Percentiles rank a stretch among this genome's conserved stretches.
Conservation (phyloP, 2,888 invertebrate species). For the Brachyopa scutellaris region DNA sequence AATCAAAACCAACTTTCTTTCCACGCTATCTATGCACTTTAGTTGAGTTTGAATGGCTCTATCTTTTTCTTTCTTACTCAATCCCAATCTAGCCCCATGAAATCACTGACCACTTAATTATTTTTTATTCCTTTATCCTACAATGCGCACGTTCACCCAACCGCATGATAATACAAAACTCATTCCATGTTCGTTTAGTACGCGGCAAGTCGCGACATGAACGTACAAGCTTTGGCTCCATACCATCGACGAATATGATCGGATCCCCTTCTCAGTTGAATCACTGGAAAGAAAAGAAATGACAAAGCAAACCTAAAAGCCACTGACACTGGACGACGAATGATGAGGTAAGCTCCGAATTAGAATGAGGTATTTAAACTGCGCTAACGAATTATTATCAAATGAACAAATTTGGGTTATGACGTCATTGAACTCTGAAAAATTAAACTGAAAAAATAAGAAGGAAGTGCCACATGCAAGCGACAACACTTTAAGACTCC, state of each 20-base stretch:
- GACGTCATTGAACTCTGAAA: constrained; percentile 32
- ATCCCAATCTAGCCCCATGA: constrained; percentile 13
- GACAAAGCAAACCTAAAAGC: no score
- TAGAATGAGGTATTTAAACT: constrained; percentile 55
- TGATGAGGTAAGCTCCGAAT: constrained; percentile 48
- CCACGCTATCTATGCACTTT: no score
- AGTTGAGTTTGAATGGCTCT: no score
- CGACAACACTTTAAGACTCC: constrained; percentile 66
- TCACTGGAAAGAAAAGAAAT: constrained; percentile 11
- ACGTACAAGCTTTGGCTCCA: constrained; percentile 33
- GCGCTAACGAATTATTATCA: constrained; percentile 17
- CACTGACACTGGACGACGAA: constrained; percentile 8
- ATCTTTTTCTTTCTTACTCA: no score
- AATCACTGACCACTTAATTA: constrained; percentile 24
- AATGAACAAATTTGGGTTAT: constrained; percentile 30
- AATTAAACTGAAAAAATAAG: constrained; percentile 5
- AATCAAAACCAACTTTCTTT: no score
- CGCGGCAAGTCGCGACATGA: constrained; percentile 53
- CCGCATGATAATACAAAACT: constrained; percentile 28
- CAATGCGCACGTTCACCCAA: constrained; percentile 11
- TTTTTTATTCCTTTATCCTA: constrained; percentile 14
- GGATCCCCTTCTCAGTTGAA: background rate
- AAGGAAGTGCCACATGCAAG: background rate
- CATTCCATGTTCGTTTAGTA: constrained; percentile 1
- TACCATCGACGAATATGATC: background rate